Conservation (phyloP, 35 echinoderm and acorn worm species). For the Diadema setosum region DNA sequence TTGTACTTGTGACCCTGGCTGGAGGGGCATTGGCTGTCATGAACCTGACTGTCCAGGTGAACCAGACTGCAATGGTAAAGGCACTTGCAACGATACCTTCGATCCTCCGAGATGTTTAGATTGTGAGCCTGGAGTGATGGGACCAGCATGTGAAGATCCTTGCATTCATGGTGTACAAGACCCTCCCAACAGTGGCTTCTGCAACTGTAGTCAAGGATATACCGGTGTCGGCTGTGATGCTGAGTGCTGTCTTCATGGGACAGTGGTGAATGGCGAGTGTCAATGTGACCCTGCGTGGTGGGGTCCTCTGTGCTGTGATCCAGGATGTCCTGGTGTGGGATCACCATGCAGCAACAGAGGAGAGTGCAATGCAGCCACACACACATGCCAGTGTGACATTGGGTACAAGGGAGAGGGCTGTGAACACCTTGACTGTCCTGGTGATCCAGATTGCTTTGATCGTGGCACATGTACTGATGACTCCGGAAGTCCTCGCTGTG, state of each 20-base stretch:
- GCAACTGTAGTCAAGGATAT: slow-evolving; percentile 57
- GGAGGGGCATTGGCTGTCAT: slow-evolving; percentile 55
- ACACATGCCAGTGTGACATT: slow-evolving; percentile 53
- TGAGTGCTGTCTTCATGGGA: slow-evolving; percentile 79
- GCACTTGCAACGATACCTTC: slow-evolving; percentile 72
- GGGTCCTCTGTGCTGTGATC: slow-evolving; percentile 71
- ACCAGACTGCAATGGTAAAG: slow-evolving; percentile 71
- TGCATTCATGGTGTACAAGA: slow-evolving; percentile 67
- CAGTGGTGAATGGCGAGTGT: slow-evolving; percentile 48
- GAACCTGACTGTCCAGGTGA: slow-evolving; percentile 79
- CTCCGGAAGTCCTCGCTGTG: slow-evolving; percentile 68
- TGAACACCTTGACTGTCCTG: slow-evolving; percentile 81
- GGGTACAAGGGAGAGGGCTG: slow-evolving; percentile 85
- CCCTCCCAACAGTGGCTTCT: slow-evolving; percentile 82
- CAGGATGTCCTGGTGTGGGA: slow-evolving; percentile 76
- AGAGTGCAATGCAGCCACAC: slow-evolving; percentile 74
- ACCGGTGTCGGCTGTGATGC: slow-evolving; percentile 82
- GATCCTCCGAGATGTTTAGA: slow-evolving; percentile 75
- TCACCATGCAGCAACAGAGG: slow-evolving; percentile 63
- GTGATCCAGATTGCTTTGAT: slow-evolving; percentile 67
- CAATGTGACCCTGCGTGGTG: slow-evolving; percentile 75
- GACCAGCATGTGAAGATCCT: slow-evolving; percentile 87
- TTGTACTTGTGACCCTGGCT: slow-evolving; percentile 73
- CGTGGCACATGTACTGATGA: slow-evolving; percentile 66
- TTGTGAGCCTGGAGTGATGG: slow-evolving; percentile 78